Percentiles rank a stretch among this genome's conserved stretches.
These are phyloP conservation scores for Sterrhoptilus dennistouni DNA, from an alignment of 2,113 vertebrate species.

Conservation along the genomic window DNA sequence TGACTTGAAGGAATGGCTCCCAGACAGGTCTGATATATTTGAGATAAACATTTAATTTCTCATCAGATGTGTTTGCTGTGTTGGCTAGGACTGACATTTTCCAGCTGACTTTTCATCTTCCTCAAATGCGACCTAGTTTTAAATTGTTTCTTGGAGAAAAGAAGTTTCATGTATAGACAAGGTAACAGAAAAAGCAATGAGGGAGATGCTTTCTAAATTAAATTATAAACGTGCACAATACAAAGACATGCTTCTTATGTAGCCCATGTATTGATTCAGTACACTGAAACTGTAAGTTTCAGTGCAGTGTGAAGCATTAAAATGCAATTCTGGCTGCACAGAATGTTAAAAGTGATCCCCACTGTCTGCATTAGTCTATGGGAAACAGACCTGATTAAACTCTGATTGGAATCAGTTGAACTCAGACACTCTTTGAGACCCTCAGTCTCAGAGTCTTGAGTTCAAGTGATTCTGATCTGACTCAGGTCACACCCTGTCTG, in stretches of 20 bases:
- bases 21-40: neutral
- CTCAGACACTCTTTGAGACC: neutral
- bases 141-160: neutral
- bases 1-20: neutral
- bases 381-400: neutral
- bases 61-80: neutral
- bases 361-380: neutral
- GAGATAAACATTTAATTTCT: neutral
- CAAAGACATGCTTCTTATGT: neutral
- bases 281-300: too few species aligned
- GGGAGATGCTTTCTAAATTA: neutral
- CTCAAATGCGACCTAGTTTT: neutral
- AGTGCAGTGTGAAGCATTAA: neutral
- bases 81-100: neutral
- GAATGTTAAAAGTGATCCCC: neutral
- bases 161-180: neutral
- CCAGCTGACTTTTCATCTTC: neutral
- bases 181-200: neutral
- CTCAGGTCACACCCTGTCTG: accelerated
- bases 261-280: neutral
- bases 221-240: neutral
- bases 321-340: neutral
- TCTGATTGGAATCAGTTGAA: neutral
- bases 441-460: neutral
- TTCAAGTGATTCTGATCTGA: neutral